Evolutionary conservation across 2,113 vertebrate species (phyloP), one percentile per base, ranked within the genome.

Genomic region (Microcebus jonahi): DNA sequence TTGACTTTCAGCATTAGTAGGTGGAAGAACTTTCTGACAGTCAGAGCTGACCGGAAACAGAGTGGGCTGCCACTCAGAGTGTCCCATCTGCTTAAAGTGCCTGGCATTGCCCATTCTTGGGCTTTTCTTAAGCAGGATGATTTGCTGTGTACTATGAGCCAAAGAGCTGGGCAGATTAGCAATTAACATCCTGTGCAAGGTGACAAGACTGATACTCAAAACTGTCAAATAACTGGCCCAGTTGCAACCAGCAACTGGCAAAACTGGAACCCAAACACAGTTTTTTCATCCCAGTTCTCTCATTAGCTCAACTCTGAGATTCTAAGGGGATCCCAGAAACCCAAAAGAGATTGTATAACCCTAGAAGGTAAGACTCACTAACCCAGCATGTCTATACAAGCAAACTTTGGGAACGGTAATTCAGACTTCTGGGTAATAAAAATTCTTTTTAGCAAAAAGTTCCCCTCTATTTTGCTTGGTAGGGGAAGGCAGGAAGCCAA

Each of bases 1-100:
- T 55, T 8, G 12, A 29, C 14, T 73, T 48, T 39, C 14, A 25
- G 4, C 11, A 0, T 27, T 11, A 2, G 39, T 0, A 53, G 23
- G 3, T 0, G 5, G 17, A 94, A 36, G 70, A 68, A 39, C 25
- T 0, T 70, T 70, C 36, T 36, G 3, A 12, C 31, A 67, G 42
- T 27, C 23, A 42, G 36, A 14, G 39, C 48, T 18, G 7, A 48
- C 14, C 76, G 14, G 11, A 3, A 76, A 39, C 7, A 31, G 11
- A 36, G 8, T 1, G 27, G 12, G 29, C 61, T 53, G 20, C 21
- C 71, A 18, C 20, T 8, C 14, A 0, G 48, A 63, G 36, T 9
- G 1, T 7, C 39, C 5, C 0, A 18, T n/a, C 42, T 6, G 5
- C 36, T 88, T 79, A 65, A 18, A 25, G 25, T 2, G 34, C 25